A percentile compares a stretch with the other conserved stretches of the same genome.
phyloP scores from a whole-genome alignment of 1,140 invertebrate species.

The Glomeris maerens region DNA sequence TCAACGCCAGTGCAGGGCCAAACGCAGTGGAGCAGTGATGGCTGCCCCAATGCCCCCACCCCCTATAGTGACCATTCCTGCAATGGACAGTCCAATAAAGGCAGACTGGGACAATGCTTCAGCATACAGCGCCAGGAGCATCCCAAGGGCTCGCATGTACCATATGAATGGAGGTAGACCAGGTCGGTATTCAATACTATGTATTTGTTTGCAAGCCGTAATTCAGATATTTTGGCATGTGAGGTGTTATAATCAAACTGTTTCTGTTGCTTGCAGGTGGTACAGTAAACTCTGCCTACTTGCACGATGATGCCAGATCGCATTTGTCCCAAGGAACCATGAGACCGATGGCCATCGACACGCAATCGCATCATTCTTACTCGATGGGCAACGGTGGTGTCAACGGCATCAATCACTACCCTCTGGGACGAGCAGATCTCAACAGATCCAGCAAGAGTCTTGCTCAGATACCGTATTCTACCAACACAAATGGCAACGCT shows the following conservation, averaged over 20 bases:
- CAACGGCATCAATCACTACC: conserved; percentile 5
- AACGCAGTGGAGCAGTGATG: conserved; percentile 11
- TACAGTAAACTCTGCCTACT: conserved; percentile 10
- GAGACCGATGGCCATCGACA: not conserved
- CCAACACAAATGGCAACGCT: conserved; percentile 6
- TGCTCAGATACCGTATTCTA: conserved; percentile 2
- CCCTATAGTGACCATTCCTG: conserved; percentile 12
- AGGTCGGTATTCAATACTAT: not conserved
- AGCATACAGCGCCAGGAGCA: conserved; percentile 73
- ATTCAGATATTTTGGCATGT: no score
- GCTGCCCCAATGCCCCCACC: conserved; percentile 3
- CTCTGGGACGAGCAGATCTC: conserved; percentile 4
- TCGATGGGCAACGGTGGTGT: no score
- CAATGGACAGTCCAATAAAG: conserved; percentile 9
- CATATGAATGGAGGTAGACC: conserved; percentile 22
- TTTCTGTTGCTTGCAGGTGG: conserved; percentile 7
- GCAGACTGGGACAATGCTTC: conserved; percentile 84
- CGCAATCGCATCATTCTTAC: not conserved
- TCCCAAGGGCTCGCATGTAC: conserved; percentile 64
- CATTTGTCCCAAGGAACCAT: conserved; percentile 9
- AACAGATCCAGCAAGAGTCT: conserved; percentile 3
- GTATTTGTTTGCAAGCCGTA: conserved; percentile 3
- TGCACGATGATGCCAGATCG: conserved; percentile 15
- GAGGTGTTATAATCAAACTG: not conserved
- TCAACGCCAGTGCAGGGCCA: conserved; percentile 30